A percentile compares a stretch with the other conserved stretches of the same genome.
Conservation (phyloP, 2,797 vertebrate species). For the Erpetoichthys calabaricus region DNA sequence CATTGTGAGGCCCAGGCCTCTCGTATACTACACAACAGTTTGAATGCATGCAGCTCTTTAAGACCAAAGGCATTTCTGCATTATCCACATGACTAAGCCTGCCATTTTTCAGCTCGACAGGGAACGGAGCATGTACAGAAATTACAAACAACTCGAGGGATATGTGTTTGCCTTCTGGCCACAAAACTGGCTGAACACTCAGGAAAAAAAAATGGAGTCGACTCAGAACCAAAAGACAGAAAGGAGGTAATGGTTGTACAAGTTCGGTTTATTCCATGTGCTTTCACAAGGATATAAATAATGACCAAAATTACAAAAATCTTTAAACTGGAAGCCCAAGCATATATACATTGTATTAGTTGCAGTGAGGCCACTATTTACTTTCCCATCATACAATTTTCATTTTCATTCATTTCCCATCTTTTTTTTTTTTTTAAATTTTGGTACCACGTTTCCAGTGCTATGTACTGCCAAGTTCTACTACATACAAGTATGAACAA, state of each 20-base stretch:
- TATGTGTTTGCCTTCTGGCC: too few species aligned
- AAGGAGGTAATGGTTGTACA: slow-evolving; percentile 63
- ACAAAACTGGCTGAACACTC: too few species aligned
- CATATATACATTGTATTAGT: slow-evolving; percentile 84
- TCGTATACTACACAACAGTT: too few species aligned
- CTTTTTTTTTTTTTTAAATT: slow-evolving; percentile 35
- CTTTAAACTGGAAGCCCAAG: slow-evolving; percentile 97
- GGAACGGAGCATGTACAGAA: too few species aligned
- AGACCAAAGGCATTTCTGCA: too few species aligned
- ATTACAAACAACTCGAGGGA: too few species aligned
- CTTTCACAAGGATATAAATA: slow-evolving; percentile 97
- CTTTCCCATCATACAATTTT: slow-evolving; percentile 64
- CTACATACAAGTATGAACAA: slow-evolving; percentile 93
- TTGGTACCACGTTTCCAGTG: slow-evolving; percentile 78
- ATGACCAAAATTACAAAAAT: slow-evolving; percentile 98
- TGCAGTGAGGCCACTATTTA: slow-evolving; percentile 70
- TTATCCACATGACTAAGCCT: too few species aligned
- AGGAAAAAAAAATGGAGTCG: too few species aligned
- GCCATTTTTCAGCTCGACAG: too few species aligned
- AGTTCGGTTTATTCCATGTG: slow-evolving; percentile 93
- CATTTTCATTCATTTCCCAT: slow-evolving; percentile 29
- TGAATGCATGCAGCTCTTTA: too few species aligned
- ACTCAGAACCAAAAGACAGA: slow-evolving; percentile 14
- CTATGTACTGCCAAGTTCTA: slow-evolving; percentile 50
- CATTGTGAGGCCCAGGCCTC: too few species aligned